phyloP scores from a whole-genome alignment of 2,797 vertebrate genomes.

The Scleropages formosus region DNA sequence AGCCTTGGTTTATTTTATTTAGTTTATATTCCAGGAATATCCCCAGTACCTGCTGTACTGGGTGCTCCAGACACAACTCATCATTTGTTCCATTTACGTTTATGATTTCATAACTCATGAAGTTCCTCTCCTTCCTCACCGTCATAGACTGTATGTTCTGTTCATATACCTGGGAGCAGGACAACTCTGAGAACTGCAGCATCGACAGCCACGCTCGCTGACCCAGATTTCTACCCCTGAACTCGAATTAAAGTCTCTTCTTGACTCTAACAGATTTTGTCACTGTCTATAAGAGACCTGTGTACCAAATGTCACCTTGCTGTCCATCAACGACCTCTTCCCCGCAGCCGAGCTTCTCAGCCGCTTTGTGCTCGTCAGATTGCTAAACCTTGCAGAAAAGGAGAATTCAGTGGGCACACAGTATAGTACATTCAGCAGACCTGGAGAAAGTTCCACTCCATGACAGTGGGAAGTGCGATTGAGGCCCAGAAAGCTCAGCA shows the following conservation, averaged over 20 bases:
- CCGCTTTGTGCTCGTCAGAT: slow-evolving; percentile 10
- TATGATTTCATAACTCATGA: no score
- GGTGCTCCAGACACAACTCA: no score
- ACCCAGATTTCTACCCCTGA: background rate
- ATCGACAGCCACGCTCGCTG: background rate
- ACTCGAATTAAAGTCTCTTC: background rate
- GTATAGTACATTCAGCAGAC: background rate
- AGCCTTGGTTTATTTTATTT: no score
- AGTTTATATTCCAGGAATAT: no score
- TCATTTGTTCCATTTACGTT: no score
- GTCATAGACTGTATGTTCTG: no score
- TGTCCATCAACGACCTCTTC: background rate
- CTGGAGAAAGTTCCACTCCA: background rate
- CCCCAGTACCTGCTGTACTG: no score
- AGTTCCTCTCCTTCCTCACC: no score
- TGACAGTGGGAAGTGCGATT: background rate
- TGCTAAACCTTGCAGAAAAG: slow-evolving; percentile 3
- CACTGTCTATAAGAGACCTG: background rate
- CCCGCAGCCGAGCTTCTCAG: background rate
- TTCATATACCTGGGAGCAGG: slow-evolving; percentile 36
- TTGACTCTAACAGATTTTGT: background rate
- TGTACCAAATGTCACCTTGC: background rate
- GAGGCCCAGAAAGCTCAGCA: slow-evolving; percentile 13
- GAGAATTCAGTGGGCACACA: slow-evolving; percentile 8
- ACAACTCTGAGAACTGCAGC: slow-evolving; percentile 10